A percentile compares a stretch with the other conserved stretches of the same genome.
Evolutionary conservation across 2,113 vertebrate genomes (phyloP).

Genomic region (Turdus rufiventris): DNA sequence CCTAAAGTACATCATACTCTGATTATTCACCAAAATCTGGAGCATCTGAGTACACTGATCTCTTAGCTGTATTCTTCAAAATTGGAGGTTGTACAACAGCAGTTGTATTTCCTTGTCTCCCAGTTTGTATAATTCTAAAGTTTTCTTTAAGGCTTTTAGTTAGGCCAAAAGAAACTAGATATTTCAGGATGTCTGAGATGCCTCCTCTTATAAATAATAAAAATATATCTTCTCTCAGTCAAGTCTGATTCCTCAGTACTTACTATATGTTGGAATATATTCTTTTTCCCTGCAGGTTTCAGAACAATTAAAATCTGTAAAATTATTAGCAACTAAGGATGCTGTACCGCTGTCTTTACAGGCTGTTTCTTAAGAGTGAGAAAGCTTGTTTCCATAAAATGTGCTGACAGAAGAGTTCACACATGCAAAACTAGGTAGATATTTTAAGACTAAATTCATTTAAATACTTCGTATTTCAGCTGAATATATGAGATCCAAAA

Average conservation of each 20-base stretch:
- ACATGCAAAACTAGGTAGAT: background rate
- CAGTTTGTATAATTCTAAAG: background rate
- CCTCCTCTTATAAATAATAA: background rate
- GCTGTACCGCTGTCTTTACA: background rate
- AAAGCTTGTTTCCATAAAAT: background rate
- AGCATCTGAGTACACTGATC: background rate
- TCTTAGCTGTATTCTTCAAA: background rate
- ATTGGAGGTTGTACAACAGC: too few species aligned
- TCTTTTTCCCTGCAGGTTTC: background rate
- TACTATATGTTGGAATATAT: background rate
- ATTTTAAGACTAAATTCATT: background rate
- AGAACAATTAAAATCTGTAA: background rate
- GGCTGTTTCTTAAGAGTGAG: background rate
- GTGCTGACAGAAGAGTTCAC: background rate
- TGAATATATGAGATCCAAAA: conserved; percentile 1
- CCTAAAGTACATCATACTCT: background rate
- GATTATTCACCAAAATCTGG: background rate
- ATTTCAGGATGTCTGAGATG: background rate
- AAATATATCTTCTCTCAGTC: background rate
- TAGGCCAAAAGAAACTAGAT: background rate
- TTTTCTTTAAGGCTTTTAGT: background rate
- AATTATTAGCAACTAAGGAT: background rate
- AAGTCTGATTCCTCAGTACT: background rate
- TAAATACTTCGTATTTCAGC: background rate
- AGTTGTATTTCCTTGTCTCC: background rate